Base-by-base conservation (phyloP, 2,888 invertebrate species). In the Eilema griseolum region DNA sequence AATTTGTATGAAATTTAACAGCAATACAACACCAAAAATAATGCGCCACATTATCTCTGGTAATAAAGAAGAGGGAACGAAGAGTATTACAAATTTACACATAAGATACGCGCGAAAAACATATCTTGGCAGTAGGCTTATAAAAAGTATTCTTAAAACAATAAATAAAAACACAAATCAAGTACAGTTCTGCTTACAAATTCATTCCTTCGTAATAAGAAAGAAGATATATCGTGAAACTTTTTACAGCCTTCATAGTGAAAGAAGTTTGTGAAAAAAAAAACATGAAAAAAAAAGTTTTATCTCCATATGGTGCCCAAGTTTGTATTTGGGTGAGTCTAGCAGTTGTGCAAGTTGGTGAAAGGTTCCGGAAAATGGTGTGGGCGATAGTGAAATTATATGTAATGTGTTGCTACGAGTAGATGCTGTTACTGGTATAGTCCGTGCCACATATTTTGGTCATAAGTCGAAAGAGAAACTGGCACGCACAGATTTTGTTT, bases 231-330 rank as follows among this genome's bases (percentile, higher is more conserved):
- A 77, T 78, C 46, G 70, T 23, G 11, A 33, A 78, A 78, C 64
- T 78, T 78, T 78, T 78, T 74, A 78, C 71, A 72, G 75, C 73
- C 26, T 70, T 68, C 64, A 56, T 61, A 73, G 69, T 67, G 41
- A 73, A 46, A 24, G 37, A 77, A 75, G 56, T 78, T 78, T 67
- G 69, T 69, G 33, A 67, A 66, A 71, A 78, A 78, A n/a, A n/a
- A n/a, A n/a, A n/a, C n/a, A n/a, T 69, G 72, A 4, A 73, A 67
- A 73, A 77, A 78, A 75, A 73, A 73, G 72, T 78, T 73, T 75
- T 73, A 64, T 78, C 67, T 66, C 71, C 78, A 73, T 78, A 78
- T 75, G 75, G 69, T 68, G 72, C 78, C 67, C 11, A 63, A 67
- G 63, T 64, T 71, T 70, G 28, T 46, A 14, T 63, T 46, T 23